Conservation (phyloP, 1,140 invertebrate species). For the Neuroterus valhalla region DNA sequence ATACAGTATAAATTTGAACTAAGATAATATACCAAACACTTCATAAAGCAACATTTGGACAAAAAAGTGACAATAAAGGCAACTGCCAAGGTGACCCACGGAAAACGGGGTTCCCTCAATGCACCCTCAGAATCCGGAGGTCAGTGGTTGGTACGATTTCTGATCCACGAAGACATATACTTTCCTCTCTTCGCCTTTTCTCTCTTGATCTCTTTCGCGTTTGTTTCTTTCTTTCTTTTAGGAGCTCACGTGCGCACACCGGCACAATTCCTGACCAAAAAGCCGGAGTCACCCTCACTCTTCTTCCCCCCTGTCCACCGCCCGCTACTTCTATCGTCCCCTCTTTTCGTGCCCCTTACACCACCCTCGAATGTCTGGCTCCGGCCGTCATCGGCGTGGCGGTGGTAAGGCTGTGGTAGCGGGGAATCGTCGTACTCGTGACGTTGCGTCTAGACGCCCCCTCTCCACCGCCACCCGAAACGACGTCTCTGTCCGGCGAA, state of each 20-base stretch:
- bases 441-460: constrained; percentile 75
- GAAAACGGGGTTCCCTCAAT: too few species aligned
- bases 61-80: too few species aligned
- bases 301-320: constrained; percentile 36
- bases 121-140: too few species aligned
- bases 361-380: constrained; percentile 63
- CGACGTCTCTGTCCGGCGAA: constrained; percentile 52
- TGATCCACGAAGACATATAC: neutral
- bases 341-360: constrained; percentile 25
- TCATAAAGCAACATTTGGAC: too few species aligned
- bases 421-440: constrained; percentile 70
- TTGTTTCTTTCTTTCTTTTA: constrained; percentile 49
- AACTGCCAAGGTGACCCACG: too few species aligned
- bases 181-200: constrained; percentile 45
- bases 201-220: constrained; percentile 47
- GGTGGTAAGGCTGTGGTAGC: constrained; percentile 48
- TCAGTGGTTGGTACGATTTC: neutral
- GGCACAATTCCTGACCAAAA: constrained; percentile 72
- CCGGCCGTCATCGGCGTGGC: constrained; percentile 65
- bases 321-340: constrained; percentile 4
- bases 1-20: too few species aligned
- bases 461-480: constrained; percentile 69
- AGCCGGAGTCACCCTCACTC: constrained; percentile 68
- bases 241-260: constrained; percentile 57
- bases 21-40: too few species aligned